Conservation (phyloP, 2,113 vertebrate genomes). For the Strigops habroptila region DNA sequence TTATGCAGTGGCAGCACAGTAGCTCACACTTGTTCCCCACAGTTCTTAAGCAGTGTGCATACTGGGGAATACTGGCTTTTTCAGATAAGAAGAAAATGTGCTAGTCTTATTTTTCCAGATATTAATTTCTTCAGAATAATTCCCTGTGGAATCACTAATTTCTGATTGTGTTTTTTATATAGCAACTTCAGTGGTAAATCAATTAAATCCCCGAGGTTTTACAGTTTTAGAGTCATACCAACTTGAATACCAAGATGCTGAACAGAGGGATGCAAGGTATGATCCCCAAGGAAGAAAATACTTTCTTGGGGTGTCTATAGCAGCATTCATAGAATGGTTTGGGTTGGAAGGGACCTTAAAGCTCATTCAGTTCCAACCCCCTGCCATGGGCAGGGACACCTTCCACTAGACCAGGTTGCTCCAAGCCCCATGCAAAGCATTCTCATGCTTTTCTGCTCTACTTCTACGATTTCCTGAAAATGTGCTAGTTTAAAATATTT, state of each 20-base stretch:
- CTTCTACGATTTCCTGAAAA: not conserved
- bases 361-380: not conserved
- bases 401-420: not conserved
- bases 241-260: not conserved
- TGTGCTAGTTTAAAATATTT: not conserved
- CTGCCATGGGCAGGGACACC: not conserved
- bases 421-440: not conserved
- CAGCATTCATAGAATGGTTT: not conserved
- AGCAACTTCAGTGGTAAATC: not conserved
- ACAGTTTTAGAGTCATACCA: not conserved
- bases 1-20: not conserved
- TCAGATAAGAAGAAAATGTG: not conserved
- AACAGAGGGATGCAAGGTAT: not conserved
- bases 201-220: not conserved
- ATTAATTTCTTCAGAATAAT: not conserved
- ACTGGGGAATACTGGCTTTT: not conserved
- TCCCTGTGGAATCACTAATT: not conserved
- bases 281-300: not conserved
- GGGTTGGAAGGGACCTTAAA: not conserved
- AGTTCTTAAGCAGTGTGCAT: not conserved
- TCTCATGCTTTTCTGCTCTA: not conserved
- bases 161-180: not conserved
- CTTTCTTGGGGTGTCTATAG: not conserved
- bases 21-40: not conserved
- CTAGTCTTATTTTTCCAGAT: not conserved